These are phyloP conservation scores for Leptarthrus brevirostris DNA, from an alignment of 2,888 invertebrate species.

Conservation along the genomic window DNA sequence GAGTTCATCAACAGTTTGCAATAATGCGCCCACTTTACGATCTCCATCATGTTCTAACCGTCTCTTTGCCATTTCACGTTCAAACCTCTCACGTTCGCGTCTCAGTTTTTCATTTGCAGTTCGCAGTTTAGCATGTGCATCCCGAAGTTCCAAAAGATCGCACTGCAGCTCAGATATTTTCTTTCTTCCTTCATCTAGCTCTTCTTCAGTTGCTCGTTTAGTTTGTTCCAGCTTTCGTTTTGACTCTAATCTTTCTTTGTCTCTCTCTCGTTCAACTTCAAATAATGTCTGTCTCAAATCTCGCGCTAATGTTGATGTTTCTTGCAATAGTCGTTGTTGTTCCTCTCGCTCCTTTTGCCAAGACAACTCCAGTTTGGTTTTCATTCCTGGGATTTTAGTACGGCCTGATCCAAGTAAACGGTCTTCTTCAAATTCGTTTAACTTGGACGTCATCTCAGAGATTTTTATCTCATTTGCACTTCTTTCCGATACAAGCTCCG, in stretches of 20 bases:
- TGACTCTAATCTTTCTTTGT: conserved; percentile 87
- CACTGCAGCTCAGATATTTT: conserved; percentile 87
- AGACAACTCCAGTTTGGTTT: conserved; percentile 88
- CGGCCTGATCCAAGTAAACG: conserved; percentile 84
- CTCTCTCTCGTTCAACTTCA: conserved; percentile 89
- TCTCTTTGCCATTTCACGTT: conserved; percentile 80
- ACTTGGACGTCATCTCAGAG: conserved; percentile 87
- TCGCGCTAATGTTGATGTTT: conserved; percentile 88
- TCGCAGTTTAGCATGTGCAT: conserved; percentile 90
- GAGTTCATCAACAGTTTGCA: conserved; percentile 84
- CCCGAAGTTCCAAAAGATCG: conserved; percentile 86
- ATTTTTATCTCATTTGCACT: conserved; percentile 87
- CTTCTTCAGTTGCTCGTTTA: conserved; percentile 86
- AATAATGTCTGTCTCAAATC: conserved; percentile 89
- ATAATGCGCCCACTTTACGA: conserved; percentile 76
- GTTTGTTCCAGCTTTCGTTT: conserved; percentile 87
- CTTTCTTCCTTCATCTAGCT: conserved; percentile 87
- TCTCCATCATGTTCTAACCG: conserved; percentile 75
- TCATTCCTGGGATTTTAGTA: conserved; percentile 85
- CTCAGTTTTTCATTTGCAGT: conserved; percentile 91
- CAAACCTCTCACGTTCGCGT: conserved; percentile 86
- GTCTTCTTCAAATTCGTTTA: conserved; percentile 83
- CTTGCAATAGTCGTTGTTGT: conserved; percentile 88
- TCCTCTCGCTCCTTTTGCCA: conserved; percentile 96
- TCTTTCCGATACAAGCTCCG: conserved; percentile 89